A percentile compares a stretch with the other conserved stretches of the same genome.
Evolutionary conservation across 2,888 invertebrate species (phyloP).

Genomic region (Argyresthia albistria): DNA sequence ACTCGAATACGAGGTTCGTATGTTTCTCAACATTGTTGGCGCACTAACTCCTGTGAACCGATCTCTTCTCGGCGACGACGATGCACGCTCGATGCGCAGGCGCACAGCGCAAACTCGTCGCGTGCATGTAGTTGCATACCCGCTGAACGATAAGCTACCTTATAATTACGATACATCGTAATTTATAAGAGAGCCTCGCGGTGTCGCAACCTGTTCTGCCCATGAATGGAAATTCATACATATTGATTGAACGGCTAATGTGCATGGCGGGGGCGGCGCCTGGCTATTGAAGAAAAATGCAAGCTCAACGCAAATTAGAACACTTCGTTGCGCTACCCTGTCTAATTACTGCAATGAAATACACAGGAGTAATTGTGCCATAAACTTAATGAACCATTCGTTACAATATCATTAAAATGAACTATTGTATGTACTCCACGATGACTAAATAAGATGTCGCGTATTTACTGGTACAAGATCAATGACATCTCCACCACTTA

Average conservation of each 20-base stretch:
- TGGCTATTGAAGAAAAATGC: neutral
- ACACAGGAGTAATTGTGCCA: too few species aligned
- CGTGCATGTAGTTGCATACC: conserved; percentile 3
- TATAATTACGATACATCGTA: conserved; percentile 39
- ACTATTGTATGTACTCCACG: neutral
- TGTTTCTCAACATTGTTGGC: conserved; percentile 61
- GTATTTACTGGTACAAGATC: too few species aligned
- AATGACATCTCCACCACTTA: too few species aligned
- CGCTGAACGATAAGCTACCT: conserved; percentile 32
- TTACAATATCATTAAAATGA: neutral
- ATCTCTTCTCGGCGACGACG: conserved; percentile 10
- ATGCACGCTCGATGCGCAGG: conserved; percentile 21
- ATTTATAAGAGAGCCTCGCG: conserved; percentile 23
- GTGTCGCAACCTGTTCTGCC: conserved; percentile 32
- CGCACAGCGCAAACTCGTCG: neutral
- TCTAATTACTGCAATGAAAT: neutral
- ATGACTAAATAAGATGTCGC: too few species aligned
- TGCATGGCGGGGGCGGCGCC: conserved; percentile 5
- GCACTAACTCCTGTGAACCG: conserved; percentile 12
- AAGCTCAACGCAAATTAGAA: conserved; percentile 2
- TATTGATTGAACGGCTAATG: conserved; percentile 25
- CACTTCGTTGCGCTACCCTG: neutral
- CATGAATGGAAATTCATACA: conserved; percentile 46
- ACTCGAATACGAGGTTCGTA: conserved; percentile 19
- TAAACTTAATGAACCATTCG: too few species aligned